phyloP scores from a whole-genome alignment of 2,113 vertebrate genomes.

The Herpailurus yagouaroundi region DNA sequence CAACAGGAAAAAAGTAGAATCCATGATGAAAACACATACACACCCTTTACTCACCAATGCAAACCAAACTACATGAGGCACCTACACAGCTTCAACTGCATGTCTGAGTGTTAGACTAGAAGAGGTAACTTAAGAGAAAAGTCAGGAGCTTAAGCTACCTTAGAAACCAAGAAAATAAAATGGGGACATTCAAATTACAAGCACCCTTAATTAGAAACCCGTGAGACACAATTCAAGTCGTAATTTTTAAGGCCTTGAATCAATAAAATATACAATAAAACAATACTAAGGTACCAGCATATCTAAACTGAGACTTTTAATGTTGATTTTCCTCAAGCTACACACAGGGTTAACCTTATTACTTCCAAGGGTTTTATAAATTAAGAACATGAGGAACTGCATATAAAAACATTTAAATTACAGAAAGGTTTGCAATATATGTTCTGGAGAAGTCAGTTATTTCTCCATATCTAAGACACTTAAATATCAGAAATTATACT shows the following conservation, averaged over 20 bases:
- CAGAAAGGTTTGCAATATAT: slow-evolving; percentile 59
- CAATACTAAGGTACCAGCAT: slow-evolving; percentile 20
- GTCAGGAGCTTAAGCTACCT: not conserved
- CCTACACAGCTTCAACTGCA: not conserved
- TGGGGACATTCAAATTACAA: slow-evolving; percentile 34
- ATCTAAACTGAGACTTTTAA: slow-evolving; percentile 45
- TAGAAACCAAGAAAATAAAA: slow-evolving; percentile 45
- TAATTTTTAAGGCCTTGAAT: slow-evolving; percentile 26
- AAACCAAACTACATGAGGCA: slow-evolving; percentile 47
- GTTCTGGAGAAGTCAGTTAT: slow-evolving; percentile 54
- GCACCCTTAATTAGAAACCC: not conserved
- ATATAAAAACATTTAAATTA: slow-evolving; percentile 40
- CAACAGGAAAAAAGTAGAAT: slow-evolving; percentile 23
- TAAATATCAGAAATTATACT: slow-evolving; percentile 50
- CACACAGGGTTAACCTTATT: slow-evolving; percentile 10
- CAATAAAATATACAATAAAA: slow-evolving; percentile 48
- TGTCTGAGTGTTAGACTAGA: not conserved
- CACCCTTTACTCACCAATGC: slow-evolving; percentile 25
- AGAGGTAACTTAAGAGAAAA: slow-evolving; percentile 21
- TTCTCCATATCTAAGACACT: slow-evolving; percentile 57
- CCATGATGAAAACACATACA: not conserved
- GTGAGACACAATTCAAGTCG: not conserved
- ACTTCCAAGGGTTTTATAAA: slow-evolving; percentile 51
- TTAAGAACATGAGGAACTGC: slow-evolving; percentile 48
- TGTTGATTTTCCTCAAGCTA: slow-evolving; percentile 55